These are phyloP conservation scores for Latrodectus geometricus DNA, from an alignment of 1,140 invertebrate genomes.

Conservation along the genomic window DNA sequence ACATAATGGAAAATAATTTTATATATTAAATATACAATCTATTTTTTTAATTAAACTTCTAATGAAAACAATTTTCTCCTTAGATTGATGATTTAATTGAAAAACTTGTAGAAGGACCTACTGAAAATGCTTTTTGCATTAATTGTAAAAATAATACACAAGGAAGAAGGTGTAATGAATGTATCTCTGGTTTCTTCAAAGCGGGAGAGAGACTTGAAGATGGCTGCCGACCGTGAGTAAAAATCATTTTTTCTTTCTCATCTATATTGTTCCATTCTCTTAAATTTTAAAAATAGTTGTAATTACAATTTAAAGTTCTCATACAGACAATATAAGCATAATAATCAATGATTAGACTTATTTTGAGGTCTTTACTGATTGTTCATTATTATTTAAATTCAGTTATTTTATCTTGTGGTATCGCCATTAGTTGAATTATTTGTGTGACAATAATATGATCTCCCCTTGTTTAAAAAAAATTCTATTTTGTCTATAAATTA, in stretches of 20 bases:
- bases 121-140: slow-evolving; percentile 81
- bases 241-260: not conserved
- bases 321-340: too few species aligned
- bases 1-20: not conserved
- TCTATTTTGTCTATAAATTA: too few species aligned
- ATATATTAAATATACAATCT: not conserved
- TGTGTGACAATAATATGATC: too few species aligned
- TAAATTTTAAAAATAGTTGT: not conserved
- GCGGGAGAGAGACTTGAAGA: slow-evolving; percentile 81
- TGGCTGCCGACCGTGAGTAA: slow-evolving; percentile 79
- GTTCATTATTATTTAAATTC: too few species aligned
- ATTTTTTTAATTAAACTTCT: not conserved
- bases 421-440: too few species aligned
- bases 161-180: slow-evolving; percentile 86
- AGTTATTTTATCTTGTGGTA: too few species aligned
- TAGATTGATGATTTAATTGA: slow-evolving; percentile 37
- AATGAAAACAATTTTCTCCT: not conserved
- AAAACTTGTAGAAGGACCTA: slow-evolving; percentile 61
- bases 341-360: too few species aligned
- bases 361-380: too few species aligned
- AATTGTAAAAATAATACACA: slow-evolving; percentile 87
- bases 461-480: too few species aligned
- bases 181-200: slow-evolving; percentile 86
- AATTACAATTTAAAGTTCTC: not conserved
- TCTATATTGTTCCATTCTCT: not conserved